Evolutionary conservation across 1,140 invertebrate species (phyloP).

Genomic region (Lepidurus couesii): DNA sequence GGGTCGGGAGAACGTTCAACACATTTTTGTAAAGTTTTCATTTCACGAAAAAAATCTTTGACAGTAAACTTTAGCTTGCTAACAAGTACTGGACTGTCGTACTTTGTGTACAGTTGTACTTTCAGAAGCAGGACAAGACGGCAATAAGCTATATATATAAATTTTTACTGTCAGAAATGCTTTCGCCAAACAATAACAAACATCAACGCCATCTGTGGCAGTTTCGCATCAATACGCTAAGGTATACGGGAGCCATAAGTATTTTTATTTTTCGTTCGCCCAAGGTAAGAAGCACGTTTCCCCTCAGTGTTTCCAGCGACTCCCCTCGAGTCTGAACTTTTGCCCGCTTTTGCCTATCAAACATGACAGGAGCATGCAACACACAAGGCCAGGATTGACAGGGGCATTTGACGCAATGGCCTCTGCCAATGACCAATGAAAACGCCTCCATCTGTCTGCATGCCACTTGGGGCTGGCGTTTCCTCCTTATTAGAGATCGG

Average conservation of each 20-base stretch:
- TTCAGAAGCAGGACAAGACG: background rate
- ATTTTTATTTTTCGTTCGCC: too few species aligned
- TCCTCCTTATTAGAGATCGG: conserved; percentile 11
- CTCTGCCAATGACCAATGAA: conserved; percentile 21
- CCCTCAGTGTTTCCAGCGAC: background rate
- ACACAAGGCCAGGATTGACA: conserved; percentile 15
- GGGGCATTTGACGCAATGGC: background rate
- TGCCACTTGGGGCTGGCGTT: conserved; percentile 9
- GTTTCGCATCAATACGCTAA: too few species aligned
- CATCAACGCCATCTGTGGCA: too few species aligned
- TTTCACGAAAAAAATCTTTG: too few species aligned
- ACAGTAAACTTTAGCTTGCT: too few species aligned
- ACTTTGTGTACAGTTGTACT: background rate
- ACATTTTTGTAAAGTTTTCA: background rate
- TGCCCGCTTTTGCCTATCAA: background rate
- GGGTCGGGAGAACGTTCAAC: background rate
- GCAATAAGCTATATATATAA: too few species aligned
- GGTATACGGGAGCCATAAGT: background rate
- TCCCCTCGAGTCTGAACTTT: background rate
- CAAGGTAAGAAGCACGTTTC: background rate
- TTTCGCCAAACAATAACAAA: background rate
- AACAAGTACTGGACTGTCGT: too few species aligned
- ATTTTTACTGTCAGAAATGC: background rate
- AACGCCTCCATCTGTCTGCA: conserved; percentile 17
- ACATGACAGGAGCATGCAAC: background rate